These are phyloP conservation scores for Miichthys miiuy DNA, from an alignment of 2,797 vertebrate genomes.

Conservation along the genomic window DNA sequence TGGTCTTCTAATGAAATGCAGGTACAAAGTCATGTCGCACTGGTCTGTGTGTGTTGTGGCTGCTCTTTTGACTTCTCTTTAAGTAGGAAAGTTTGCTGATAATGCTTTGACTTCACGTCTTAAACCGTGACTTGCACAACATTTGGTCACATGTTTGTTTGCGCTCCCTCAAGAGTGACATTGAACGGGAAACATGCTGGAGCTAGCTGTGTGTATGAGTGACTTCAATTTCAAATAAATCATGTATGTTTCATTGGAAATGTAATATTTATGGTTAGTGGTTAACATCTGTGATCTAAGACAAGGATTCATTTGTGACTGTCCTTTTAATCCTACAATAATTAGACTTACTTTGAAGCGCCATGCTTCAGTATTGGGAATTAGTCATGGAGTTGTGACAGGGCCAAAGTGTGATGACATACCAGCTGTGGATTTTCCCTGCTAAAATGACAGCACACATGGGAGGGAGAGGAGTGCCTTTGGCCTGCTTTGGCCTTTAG, in stretches of 20 bases:
- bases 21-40: background rate
- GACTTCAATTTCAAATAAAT: background rate
- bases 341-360: background rate
- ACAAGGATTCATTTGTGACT: background rate
- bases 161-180: background rate
- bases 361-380: background rate
- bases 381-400: constrained; percentile 5
- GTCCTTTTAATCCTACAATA: background rate
- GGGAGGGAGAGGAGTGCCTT: constrained; percentile 16
- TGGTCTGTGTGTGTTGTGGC: background rate
- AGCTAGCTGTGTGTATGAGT: background rate
- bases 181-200: background rate
- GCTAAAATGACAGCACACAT: constrained; percentile 44
- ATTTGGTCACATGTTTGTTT: constrained; percentile 17
- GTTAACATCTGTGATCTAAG: background rate
- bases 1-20: background rate
- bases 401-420: constrained; percentile 49
- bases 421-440: constrained; percentile 55
- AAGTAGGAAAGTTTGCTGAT: background rate
- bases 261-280: background rate
- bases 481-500: constrained; percentile 40
- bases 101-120: background rate
- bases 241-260: background rate
- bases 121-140: background rate
- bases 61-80: background rate